Conservation (phyloP, 2,797 vertebrate species). For the Aeoliscus strigatus region DNA sequence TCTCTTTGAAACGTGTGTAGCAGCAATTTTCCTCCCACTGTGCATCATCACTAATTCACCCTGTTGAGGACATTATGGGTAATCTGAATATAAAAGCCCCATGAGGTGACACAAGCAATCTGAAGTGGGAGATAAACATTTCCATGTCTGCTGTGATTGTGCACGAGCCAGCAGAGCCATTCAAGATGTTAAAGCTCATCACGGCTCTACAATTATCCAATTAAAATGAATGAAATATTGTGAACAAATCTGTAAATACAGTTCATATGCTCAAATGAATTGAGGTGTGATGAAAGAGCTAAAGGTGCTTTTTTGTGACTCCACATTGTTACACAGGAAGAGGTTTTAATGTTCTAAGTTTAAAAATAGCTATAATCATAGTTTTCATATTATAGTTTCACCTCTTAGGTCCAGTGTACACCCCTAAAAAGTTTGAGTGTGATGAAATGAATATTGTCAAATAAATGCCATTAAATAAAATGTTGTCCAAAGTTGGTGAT, state of each 20-base stretch:
- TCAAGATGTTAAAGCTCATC: conserved; percentile 43
- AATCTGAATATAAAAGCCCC: conserved; percentile 22
- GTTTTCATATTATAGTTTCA: too few species aligned
- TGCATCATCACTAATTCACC: conserved; percentile 14
- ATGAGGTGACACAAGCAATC: conserved; percentile 41
- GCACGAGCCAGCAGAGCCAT: conserved; percentile 26
- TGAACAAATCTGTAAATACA: conserved; percentile 20
- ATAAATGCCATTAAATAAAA: too few species aligned
- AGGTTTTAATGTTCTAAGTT: too few species aligned
- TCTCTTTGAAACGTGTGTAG: background rate
- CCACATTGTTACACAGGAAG: too few species aligned
- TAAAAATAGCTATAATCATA: too few species aligned
- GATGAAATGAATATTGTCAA: too few species aligned
- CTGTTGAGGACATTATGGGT: conserved; percentile 23
- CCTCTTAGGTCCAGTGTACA: too few species aligned
- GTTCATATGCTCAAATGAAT: conserved; percentile 32
- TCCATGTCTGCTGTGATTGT: conserved; percentile 29
- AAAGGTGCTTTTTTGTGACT: too few species aligned
- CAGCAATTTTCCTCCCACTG: conserved; percentile 2
- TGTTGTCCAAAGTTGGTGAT: too few species aligned
- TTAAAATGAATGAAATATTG: conserved; percentile 46
- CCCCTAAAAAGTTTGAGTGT: too few species aligned
- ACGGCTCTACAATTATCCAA: conserved; percentile 30
- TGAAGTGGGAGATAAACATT: conserved; percentile 38
- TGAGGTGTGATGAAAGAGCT: conserved; percentile 27